Conservation (phyloP, 2,797 vertebrate genomes). For the Jordanella pulchra region DNA sequence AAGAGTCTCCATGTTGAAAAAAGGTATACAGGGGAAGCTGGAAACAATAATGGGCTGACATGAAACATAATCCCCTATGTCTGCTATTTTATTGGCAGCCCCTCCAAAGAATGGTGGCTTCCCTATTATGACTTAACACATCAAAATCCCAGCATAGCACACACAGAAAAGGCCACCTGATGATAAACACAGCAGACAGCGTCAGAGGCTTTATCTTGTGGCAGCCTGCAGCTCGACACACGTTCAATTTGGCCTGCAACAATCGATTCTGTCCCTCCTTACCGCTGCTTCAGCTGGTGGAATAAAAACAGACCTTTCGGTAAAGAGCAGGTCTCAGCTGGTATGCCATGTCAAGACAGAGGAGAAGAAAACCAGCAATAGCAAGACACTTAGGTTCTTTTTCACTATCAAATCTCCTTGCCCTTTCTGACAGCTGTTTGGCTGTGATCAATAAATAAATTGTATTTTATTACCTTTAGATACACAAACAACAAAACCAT, state of each 20-base stretch:
- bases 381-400: slow-evolving; percentile 35
- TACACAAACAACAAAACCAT: not conserved
- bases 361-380: slow-evolving; percentile 37
- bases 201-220: slow-evolving; percentile 77
- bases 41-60: slow-evolving; percentile 76
- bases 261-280: slow-evolving; percentile 81
- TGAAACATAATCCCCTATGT: slow-evolving; percentile 79
- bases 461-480: not conserved
- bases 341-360: slow-evolving; percentile 53
- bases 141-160: slow-evolving; percentile 83
- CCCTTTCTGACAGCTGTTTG: slow-evolving; percentile 16
- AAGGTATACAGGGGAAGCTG: slow-evolving; percentile 57
- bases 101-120: slow-evolving; percentile 78
- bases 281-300: slow-evolving; percentile 68
- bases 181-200: slow-evolving; percentile 82
- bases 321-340: slow-evolving; percentile 77
- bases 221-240: slow-evolving; percentile 77
- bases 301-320: slow-evolving; percentile 78
- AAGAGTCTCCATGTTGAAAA: slow-evolving; percentile 43
- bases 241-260: slow-evolving; percentile 83
- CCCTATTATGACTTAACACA: slow-evolving; percentile 86
- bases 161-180: slow-evolving; percentile 85
- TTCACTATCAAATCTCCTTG: slow-evolving; percentile 18
- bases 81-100: slow-evolving; percentile 81
- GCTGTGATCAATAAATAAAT: not conserved